Conservation (phyloP, 2,113 vertebrate genomes). For the Hystrix cristata region DNA sequence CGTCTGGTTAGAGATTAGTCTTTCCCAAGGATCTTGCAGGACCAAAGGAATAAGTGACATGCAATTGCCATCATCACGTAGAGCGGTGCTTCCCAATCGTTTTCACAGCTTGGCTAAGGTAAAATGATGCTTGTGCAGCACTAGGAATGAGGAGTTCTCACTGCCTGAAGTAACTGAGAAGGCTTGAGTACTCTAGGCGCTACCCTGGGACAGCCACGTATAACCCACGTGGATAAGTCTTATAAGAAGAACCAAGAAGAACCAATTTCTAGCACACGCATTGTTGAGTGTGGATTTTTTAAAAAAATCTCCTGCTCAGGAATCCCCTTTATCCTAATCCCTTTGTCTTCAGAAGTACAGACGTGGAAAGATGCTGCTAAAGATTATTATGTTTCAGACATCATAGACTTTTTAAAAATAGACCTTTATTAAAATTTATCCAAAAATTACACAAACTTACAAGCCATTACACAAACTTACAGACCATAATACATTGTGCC, state of each 20-base stretch:
- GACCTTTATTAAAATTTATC: too few species aligned
- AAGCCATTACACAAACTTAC: too few species aligned
- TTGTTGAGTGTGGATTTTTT: not conserved
- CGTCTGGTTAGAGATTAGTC: not conserved
- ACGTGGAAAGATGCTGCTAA: constrained; percentile 12
- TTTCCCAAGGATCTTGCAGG: not conserved
- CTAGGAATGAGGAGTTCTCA: not conserved
- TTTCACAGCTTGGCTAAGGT: not conserved
- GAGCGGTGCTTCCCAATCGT: not conserved
- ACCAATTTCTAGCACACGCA: not conserved
- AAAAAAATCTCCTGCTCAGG: not conserved
- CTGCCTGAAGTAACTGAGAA: not conserved
- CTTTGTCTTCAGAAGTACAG: not conserved
- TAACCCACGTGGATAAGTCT: not conserved
- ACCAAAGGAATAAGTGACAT: not conserved
- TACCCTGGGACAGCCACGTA: not conserved
- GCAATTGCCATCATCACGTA: not conserved
- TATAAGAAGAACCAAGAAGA: not conserved
- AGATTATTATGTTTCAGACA: not conserved
- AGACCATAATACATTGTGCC: too few species aligned
- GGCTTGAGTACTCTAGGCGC: not conserved
- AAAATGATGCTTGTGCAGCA: not conserved
- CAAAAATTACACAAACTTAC: too few species aligned
- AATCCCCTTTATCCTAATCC: not conserved
- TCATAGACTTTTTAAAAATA: not conserved